Percentiles rank a stretch among this genome's conserved stretches.
Conservation (phyloP, 1,140 invertebrate species). For the Lepidostoma basale region DNA sequence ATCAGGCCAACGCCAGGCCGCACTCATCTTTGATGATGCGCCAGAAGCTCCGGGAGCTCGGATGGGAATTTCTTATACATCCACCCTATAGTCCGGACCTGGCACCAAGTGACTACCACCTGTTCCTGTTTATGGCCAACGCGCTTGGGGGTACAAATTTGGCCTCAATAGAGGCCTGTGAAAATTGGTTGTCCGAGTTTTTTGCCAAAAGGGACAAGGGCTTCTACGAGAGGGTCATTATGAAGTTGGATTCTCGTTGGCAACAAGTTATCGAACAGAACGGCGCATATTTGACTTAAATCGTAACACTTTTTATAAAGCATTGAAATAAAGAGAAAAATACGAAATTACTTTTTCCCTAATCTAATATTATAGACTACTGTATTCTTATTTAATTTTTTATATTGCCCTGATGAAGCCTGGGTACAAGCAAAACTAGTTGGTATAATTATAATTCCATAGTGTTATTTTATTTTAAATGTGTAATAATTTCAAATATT, state of each 20-base stretch:
- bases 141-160: not conserved
- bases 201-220: constrained; percentile 6
- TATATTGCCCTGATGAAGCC: no score
- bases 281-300: no score
- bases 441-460: no score
- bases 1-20: constrained; percentile 11
- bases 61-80: not conserved
- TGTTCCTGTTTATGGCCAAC: not conserved
- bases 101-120: not conserved
- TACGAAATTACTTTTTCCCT: constrained; percentile 8
- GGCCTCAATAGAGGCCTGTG: not conserved
- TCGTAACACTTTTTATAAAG: constrained; percentile 3
- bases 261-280: no score
- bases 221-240: constrained; percentile 1
- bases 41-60: constrained; percentile 5
- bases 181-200: constrained; percentile 9
- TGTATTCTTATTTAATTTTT: no score
- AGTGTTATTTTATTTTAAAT: no score
- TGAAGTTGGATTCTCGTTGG: not conserved
- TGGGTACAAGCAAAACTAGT: no score
- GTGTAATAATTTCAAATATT: no score
- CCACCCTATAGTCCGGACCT: not conserved
- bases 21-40: constrained; percentile 1
- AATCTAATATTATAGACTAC: no score
- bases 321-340: constrained; percentile 3